These are phyloP conservation scores for Falco berigora DNA, from an alignment of 2,797 vertebrate species.

Conservation along the genomic window DNA sequence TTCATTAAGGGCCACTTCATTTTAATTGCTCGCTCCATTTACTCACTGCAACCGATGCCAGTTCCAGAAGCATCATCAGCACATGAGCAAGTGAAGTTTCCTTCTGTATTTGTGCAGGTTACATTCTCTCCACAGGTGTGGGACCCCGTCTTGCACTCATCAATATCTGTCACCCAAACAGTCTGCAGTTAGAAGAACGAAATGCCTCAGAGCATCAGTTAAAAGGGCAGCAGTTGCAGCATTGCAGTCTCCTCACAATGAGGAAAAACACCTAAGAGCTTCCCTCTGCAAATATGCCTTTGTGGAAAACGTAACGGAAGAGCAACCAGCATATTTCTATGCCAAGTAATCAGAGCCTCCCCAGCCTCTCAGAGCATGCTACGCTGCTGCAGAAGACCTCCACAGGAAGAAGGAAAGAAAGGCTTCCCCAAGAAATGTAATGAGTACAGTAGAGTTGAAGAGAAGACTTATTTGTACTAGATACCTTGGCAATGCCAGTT, in stretches of 20 bases:
- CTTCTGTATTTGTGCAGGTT: constrained; percentile 75
- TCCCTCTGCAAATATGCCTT: neutral
- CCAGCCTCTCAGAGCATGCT: neutral
- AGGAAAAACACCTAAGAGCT: neutral
- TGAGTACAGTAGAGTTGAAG: neutral
- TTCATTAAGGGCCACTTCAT: neutral
- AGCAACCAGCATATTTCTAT: neutral
- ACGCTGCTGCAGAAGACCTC: neutral
- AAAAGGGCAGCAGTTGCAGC: neutral
- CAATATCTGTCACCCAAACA: constrained; percentile 75
- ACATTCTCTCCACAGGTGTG: constrained; percentile 74
- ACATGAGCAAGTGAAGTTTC: constrained; percentile 74
- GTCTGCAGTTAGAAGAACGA: constrained; percentile 43
- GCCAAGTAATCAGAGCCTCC: neutral
- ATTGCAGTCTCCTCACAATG: neutral
- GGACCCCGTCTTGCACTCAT: constrained; percentile 72
- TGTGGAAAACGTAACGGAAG: neutral
- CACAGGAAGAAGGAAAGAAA: neutral
- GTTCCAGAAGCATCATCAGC: constrained; percentile 54
- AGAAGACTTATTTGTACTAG: neutral
- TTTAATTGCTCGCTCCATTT: neutral
- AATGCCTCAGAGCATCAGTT: neutral
- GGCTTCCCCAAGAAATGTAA: neutral
- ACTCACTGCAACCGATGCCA: constrained; percentile 70
- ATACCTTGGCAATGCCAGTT: neutral